Evolutionary conservation across 64 coral and sea anemone species (phyloP).

Genomic region (Actinia tenebrosa): DNA sequence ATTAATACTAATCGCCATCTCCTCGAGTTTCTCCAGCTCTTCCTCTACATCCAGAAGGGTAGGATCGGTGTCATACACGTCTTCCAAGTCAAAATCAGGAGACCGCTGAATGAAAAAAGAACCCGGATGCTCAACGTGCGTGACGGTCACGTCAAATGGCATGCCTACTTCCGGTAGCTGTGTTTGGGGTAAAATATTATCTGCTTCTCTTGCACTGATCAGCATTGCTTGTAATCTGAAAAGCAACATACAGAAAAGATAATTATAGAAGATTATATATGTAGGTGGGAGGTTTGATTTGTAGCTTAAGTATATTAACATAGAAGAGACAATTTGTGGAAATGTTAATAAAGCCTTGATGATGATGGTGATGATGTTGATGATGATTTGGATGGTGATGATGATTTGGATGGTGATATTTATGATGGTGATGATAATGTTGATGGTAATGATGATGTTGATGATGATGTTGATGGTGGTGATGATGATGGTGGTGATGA

Average conservation of each 20-base stretch:
- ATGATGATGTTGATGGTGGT: too few relatives aligned
- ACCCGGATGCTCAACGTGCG: constrained; percentile 76
- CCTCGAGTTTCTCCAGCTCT: constrained; percentile 55
- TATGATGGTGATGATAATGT: too few relatives aligned
- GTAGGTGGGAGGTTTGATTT: too few relatives aligned
- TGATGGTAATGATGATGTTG: too few relatives aligned
- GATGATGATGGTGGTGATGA: too few relatives aligned
- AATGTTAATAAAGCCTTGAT: too few relatives aligned
- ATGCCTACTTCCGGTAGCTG: constrained; percentile 55
- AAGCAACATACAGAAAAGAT: background rate
- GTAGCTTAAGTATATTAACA: too few relatives aligned
- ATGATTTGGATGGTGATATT: too few relatives aligned
- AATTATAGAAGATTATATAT: too few relatives aligned
- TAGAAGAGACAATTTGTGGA: too few relatives aligned
- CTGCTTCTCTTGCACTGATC: constrained; percentile 70
- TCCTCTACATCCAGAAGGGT: constrained; percentile 43
- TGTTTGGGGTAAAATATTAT: constrained; percentile 54
- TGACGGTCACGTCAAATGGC: constrained; percentile 78
- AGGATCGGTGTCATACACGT: constrained; percentile 58
- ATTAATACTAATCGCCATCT: constrained; percentile 66
- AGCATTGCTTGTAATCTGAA: constrained; percentile 53
- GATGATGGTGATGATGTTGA: too few relatives aligned
- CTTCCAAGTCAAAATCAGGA: constrained; percentile 39
- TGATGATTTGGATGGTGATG: too few relatives aligned
- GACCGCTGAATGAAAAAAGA: constrained; percentile 74